Evolutionary conservation across 2,888 invertebrate species (phyloP).

Genomic region (Frankliniella fusca): DNA sequence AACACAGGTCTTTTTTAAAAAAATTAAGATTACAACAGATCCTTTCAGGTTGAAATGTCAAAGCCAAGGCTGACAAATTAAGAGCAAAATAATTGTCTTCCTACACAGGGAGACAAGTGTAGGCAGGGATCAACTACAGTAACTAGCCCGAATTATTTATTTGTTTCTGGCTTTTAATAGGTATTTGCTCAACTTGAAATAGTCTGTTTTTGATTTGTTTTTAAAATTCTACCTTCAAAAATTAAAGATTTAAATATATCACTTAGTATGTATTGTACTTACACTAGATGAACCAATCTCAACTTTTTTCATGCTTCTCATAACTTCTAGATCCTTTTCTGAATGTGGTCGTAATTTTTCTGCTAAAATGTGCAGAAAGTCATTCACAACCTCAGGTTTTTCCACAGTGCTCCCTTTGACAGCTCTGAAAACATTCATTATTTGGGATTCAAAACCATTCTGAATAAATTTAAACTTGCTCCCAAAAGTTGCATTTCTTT

Average conservation of each 20-base stretch:
- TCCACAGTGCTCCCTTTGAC: slow-evolving; percentile 83
- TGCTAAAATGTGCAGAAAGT: slow-evolving; percentile 74
- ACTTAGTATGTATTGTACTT: background rate
- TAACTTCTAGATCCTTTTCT: slow-evolving; percentile 66
- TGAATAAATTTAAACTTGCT: background rate
- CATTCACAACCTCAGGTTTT: slow-evolving; percentile 69
- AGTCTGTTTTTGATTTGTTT: background rate
- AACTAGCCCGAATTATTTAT: background rate
- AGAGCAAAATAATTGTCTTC: too few relatives aligned
- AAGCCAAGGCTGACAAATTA: too few relatives aligned
- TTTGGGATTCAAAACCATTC: background rate
- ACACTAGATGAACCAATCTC: slow-evolving; percentile 39
- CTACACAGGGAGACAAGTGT: too few relatives aligned
- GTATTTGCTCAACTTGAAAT: too few relatives aligned
- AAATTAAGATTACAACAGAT: background rate
- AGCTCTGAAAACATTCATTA: slow-evolving; percentile 56
- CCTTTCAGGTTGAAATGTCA: too few relatives aligned
- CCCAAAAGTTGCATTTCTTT: background rate
- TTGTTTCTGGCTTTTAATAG: too few relatives aligned
- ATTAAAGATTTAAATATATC: background rate
- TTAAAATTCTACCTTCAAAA: background rate
- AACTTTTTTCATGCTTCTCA: slow-evolving; percentile 68
- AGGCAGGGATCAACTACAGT: background rate
- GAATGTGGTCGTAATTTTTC: slow-evolving; percentile 66
- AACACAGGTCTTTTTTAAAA: slow-evolving; percentile 30